Evolutionary conservation across 2,797 vertebrate genomes (phyloP), one percentile per base, ranked within the genome.

Genomic region (Holocentrus rufus): DNA sequence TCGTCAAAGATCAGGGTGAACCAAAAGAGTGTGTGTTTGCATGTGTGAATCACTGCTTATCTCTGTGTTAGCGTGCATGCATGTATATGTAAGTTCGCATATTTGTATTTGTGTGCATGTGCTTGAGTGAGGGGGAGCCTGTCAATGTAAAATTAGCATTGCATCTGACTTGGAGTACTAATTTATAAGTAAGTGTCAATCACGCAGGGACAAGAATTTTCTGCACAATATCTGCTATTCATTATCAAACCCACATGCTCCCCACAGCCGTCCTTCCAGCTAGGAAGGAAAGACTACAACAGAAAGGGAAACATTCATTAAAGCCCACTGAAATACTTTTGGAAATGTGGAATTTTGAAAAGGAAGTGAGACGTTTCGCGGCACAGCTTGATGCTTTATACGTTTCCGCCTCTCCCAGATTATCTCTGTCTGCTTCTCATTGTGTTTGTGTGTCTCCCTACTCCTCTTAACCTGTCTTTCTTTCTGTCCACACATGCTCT

Each of bases 251-350:
- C 22, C 23, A 23, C 11, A 23, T 7, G 2, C 52, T n/a, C 47
- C 44, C 13, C 42, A 15, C 4, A 46, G 44, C 44, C 15, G 44
- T 46, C 44, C 44, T 5, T 46, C 44, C 44, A 46, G 44, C 44
- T 17, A 8, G n/a, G 47, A 50, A 20, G n/a, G 47, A 50, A 20
- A 50, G n/a, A 50, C 47, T 20, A 8, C 7, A 50, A 50, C 18
- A 50, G 47, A 50, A 50, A 50, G 47, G 20, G 47, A n/a, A 50
- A 50, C 47, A 22, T 50, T 50, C 47, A 50, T 50, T 50, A 50
- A 50, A 50, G 20, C 6, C 18, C 7, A 20, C 5, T 20, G 47
- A 46, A 44, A 44, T 15, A 44, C 42, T 44, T 44, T 44, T 15
- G 42, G 42, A 44, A 44, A 46, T 46, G 47, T 22, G 8, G 47